Evolutionary conservation across 2,797 vertebrate genomes (phyloP).

Genomic region (Acrossocheilus fasciatus): DNA sequence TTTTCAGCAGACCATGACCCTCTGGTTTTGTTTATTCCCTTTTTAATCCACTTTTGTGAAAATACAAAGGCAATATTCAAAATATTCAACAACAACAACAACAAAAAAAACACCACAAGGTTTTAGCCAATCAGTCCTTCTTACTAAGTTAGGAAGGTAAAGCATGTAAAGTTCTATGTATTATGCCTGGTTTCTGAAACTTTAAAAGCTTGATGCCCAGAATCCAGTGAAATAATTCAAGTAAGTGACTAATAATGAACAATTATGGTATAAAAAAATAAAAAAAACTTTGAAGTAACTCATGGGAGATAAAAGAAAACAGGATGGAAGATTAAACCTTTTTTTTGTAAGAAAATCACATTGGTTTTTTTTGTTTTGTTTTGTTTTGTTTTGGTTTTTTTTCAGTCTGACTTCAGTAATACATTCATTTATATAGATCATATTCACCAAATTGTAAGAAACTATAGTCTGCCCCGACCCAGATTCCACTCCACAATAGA

Average conservation of each 20-base stretch:
- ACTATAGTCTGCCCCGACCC: too few species aligned
- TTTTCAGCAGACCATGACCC: background rate
- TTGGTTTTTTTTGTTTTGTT: background rate
- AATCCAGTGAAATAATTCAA: background rate
- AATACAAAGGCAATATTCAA: background rate
- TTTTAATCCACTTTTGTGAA: background rate
- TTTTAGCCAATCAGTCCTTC: background rate
- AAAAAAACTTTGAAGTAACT: too few species aligned
- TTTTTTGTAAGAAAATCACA: background rate
- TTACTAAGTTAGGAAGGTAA: background rate
- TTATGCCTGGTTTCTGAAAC: background rate
- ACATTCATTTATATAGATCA: background rate
- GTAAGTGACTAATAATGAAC: background rate
- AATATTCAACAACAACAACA: background rate
- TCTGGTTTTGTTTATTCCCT: background rate
- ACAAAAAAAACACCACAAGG: background rate
- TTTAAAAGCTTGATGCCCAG: background rate
- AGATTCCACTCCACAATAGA: too few species aligned
- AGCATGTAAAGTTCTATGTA: background rate
- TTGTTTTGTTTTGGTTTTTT: too few species aligned
- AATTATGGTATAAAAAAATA: too few species aligned
- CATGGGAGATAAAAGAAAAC: background rate
- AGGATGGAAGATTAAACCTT: background rate
- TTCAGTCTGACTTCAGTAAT: background rate
- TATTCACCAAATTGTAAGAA: background rate